Evolutionary conservation across 2,797 vertebrate genomes (phyloP).

Genomic region (Pseudochromis fuscus): DNA sequence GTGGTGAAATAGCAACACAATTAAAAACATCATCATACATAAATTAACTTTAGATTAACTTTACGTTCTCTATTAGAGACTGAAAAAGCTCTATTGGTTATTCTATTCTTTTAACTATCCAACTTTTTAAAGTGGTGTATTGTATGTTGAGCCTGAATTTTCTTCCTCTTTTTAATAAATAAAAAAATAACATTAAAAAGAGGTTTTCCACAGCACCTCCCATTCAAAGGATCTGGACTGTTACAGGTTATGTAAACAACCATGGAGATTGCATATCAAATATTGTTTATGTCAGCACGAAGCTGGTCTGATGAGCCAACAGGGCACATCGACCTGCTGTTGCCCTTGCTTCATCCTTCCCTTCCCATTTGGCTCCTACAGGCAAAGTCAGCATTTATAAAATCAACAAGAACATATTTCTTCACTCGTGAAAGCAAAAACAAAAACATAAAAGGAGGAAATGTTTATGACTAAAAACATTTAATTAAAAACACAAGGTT

Average conservation of each 20-base stretch:
- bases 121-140: no score
- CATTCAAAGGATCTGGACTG: conserved; percentile 4
- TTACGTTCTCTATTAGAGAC: no score
- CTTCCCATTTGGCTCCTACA: conserved; percentile 2
- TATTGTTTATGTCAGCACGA: conserved; percentile 70
- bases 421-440: background rate
- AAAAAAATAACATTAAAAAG: no score
- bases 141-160: no score
- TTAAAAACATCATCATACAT: no score
- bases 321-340: conserved; percentile 60
- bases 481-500: conserved; percentile 71
- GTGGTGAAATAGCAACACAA: no score
- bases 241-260: conserved; percentile 11
- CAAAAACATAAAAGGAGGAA: background rate
- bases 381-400: conserved; percentile 52
- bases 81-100: no score
- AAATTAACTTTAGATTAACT: no score
- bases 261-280: conserved; percentile 61
- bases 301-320: conserved; percentile 41
- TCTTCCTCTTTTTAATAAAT: no score
- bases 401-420: background rate
- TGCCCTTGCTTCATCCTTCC: conserved; percentile 58
- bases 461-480: conserved; percentile 59
- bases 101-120: no score
- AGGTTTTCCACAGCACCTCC: no score